Conservation (phyloP, 2,113 vertebrate genomes). For the Panthera leo region DNA sequence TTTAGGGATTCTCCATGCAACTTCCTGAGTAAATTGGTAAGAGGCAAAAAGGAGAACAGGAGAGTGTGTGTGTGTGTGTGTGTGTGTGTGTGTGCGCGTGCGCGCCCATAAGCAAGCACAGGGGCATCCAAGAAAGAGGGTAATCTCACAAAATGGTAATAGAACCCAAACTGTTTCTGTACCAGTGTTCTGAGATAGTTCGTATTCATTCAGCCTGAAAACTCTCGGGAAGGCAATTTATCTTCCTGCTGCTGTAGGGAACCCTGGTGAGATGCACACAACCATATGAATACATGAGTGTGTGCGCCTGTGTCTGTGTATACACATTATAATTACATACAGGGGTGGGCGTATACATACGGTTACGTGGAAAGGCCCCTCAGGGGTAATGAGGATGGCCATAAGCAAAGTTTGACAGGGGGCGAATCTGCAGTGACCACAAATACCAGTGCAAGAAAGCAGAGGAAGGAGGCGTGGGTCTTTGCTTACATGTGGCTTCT, state of each 20-base stretch:
- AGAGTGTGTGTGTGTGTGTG: neutral
- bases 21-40: neutral
- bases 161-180: neutral
- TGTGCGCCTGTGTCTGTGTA: neutral
- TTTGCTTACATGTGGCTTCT: slow-evolving; percentile 11
- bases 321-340: neutral
- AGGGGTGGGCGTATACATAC: neutral
- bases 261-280: neutral
- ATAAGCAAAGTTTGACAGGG: slow-evolving; percentile 26
- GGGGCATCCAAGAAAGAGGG: neutral
- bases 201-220: slow-evolving; percentile 80
- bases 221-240: slow-evolving; percentile 74
- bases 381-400: neutral
- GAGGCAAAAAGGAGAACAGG: neutral
- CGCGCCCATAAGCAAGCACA: neutral
- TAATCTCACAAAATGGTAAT: neutral
- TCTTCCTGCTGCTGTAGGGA: slow-evolving; percentile 73
- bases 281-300: neutral
- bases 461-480: neutral
- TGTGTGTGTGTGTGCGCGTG: accelerated
- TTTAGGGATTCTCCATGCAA: neutral
- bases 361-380: neutral
- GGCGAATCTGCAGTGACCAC: neutral
- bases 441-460: neutral
- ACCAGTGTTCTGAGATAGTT: slow-evolving; percentile 59